Conservation (phyloP, 2,888 invertebrate species). For the Agriotes lineatus region DNA sequence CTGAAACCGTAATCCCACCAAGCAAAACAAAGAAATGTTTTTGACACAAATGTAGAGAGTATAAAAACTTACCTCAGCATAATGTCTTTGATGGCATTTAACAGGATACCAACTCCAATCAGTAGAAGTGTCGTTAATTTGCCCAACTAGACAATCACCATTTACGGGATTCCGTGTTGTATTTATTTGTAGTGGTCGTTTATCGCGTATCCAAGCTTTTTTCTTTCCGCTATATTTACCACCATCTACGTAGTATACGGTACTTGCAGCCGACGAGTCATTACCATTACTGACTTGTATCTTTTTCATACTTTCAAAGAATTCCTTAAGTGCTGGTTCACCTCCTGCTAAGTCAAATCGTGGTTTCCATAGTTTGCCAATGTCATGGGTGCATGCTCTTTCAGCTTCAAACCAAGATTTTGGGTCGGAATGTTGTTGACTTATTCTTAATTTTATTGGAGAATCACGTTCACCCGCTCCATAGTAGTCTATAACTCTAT, state of each 20-base stretch:
- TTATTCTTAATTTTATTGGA: background rate
- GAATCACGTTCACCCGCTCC: background rate
- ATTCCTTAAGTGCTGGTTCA: background rate
- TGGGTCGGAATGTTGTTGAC: background rate
- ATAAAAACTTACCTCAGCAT: slow-evolving; percentile 7
- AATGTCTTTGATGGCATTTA: background rate
- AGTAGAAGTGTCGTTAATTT: background rate
- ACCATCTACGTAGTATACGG: slow-evolving; percentile 2
- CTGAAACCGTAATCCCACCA: too few relatives aligned
- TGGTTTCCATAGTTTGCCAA: slow-evolving; percentile 22
- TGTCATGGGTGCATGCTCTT: background rate
- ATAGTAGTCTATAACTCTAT: background rate
- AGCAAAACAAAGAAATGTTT: background rate
- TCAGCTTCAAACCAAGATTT: slow-evolving; percentile 17
- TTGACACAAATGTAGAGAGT: background rate
- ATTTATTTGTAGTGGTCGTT: background rate
- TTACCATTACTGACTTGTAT: too few relatives aligned
- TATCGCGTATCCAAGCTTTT: background rate
- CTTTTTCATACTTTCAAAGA: background rate
- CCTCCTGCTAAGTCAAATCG: background rate
- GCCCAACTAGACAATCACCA: slow-evolving; percentile 15
- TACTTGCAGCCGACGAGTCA: background rate
- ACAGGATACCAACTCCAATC: slow-evolving; percentile 9
- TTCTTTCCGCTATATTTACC: background rate
- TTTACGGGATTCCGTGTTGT: background rate